phyloP scores from a whole-genome alignment of 2,888 invertebrate genomes.

The Abscondita cerata region DNA sequence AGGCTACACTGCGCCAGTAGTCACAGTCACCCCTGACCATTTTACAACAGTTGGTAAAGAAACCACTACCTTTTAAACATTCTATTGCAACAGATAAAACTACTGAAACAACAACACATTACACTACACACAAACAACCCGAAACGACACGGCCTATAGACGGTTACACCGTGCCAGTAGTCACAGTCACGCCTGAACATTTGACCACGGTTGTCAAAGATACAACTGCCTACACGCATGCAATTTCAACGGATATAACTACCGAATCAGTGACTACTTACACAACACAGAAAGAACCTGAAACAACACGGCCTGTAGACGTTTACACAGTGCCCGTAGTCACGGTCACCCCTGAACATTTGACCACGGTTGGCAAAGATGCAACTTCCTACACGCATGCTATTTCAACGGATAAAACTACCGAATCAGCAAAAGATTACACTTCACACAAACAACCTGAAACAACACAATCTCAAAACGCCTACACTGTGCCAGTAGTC shows the following conservation, averaged over 20 bases:
- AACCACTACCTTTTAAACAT: slow-evolving; percentile 28
- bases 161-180: slow-evolving; percentile 15
- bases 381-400: background rate
- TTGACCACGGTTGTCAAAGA: background rate
- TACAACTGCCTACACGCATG: background rate
- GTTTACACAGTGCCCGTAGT: background rate
- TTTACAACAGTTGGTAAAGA: slow-evolving; percentile 12
- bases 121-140: slow-evolving; percentile 18
- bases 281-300: background rate
- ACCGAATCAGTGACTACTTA: background rate
- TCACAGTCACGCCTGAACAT: slow-evolving; percentile 1
- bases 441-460: background rate
- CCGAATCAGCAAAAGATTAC: background rate
- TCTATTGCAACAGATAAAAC: slow-evolving; percentile 29
- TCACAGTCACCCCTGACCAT: slow-evolving; percentile 2
- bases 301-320: background rate
- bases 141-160: slow-evolving; percentile 1
- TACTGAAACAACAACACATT: background rate
- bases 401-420: background rate
- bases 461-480: background rate
- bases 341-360: background rate
- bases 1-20: background rate
- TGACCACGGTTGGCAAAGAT: background rate
- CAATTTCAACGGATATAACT: background rate
- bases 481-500: background rate